A percentile compares a stretch with the other conserved stretches of the same genome.
Evolutionary conservation across 2,797 vertebrate species (phyloP).

Genomic region (Muscicapa striata): DNA sequence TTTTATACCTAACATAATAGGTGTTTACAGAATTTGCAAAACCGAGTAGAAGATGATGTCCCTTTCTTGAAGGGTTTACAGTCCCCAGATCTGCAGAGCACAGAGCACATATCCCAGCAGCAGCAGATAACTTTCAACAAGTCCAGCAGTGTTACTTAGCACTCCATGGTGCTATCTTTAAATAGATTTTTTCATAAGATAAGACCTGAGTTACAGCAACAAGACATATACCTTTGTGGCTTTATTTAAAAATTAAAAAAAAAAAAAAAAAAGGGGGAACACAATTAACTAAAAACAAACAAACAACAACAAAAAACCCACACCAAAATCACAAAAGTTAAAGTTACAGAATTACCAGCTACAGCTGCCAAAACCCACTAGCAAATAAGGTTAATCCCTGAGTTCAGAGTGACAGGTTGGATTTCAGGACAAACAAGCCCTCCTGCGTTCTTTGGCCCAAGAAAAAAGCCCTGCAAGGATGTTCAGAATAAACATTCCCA

Average conservation of each 20-base stretch:
- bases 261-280: fast-evolving
- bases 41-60: neutral
- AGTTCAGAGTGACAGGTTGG: conserved; percentile 27
- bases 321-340: neutral
- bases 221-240: neutral
- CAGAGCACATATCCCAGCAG: no score
- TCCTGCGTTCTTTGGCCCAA: neutral
- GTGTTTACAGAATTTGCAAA: neutral
- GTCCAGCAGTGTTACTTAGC: neutral
- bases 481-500: conserved; percentile 31
- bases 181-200: neutral
- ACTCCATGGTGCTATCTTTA: neutral
- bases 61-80: neutral
- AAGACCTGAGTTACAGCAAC: neutral
- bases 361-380: conserved; percentile 21
- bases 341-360: neutral
- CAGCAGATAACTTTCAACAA: neutral
- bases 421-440: conserved; percentile 39
- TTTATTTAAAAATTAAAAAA: neutral
- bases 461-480: neutral
- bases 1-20: neutral
- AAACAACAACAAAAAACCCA: neutral
- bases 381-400: conserved; percentile 8
- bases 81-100: neutral
- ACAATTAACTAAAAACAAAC: neutral